A percentile compares a stretch with the other conserved stretches of the same genome.
phyloP scores from a whole-genome alignment of 2,888 invertebrate genomes.

The Saturnia pavonia region DNA sequence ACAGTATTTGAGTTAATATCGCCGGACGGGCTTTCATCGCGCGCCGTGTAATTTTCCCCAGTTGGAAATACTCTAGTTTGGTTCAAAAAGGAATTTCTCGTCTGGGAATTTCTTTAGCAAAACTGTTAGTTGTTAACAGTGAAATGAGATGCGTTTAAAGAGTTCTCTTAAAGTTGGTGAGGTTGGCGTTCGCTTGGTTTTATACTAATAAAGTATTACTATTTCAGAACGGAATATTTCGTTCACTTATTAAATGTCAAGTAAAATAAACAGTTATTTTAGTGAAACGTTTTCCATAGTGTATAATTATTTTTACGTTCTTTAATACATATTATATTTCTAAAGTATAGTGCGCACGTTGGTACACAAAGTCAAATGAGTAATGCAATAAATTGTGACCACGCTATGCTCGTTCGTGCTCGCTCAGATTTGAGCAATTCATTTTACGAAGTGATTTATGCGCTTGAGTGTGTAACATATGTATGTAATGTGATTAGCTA shows the following conservation, averaged over 20 bases:
- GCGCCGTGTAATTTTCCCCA: conserved; percentile 58
- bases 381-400: too few species aligned
- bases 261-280: background rate
- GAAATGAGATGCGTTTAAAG: conserved; percentile 54
- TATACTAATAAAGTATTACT: conserved; percentile 59
- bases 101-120: conserved; percentile 54
- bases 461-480: too few species aligned
- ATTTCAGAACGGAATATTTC: background rate
- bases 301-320: background rate
- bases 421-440: too few species aligned
- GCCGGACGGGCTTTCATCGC: conserved; percentile 45
- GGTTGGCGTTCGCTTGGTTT: conserved; percentile 37
- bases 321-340: background rate
- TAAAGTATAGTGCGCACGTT: background rate
- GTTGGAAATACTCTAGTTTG: conserved; percentile 59
- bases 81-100: conserved; percentile 57
- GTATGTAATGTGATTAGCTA: too few species aligned
- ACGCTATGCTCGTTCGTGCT: too few species aligned
- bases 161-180: conserved; percentile 69
- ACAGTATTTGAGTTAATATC: conserved; percentile 49
- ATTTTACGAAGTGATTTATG: too few species aligned
- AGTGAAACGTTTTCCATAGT: background rate
- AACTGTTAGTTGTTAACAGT: conserved; percentile 67
- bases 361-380: too few species aligned
- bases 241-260: background rate